Evolutionary conservation across 1,140 invertebrate genomes (phyloP), one percentile per base, ranked within the genome.

Genomic region (Eupeodes corollae): DNA sequence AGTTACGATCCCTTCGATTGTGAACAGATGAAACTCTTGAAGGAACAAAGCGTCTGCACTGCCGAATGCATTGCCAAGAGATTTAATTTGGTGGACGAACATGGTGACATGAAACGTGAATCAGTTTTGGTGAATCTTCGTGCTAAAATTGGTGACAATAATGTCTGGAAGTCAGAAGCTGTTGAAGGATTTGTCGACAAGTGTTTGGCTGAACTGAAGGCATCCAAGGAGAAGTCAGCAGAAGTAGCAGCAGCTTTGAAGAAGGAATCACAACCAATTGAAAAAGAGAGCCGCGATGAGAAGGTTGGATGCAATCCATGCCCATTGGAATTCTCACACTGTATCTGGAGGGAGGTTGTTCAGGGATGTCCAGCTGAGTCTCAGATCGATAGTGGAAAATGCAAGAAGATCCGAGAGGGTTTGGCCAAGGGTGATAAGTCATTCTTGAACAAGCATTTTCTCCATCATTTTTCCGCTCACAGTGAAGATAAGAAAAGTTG

Each of bases 1-100:
- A 26, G 21, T 12, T 49, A 43, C 11, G 48, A 52, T 42, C 51
- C 51, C 14, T 52, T 52, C 26, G 31, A 49, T 15, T 52, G 51
- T 38, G 47, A 52, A 21, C 42, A 49, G 18, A 46, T 52, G 47
- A 6, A 44, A 8, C 31, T 42, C 26, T 34, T 52, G 10, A 52
- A 50, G n/a, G 34, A 49, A 21, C 13, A 50, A 42, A 32, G 46
- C n/a, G 41, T 49, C 19, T 52, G 51, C 41, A 33, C 46, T 16
- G 40, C 31, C 33, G 51, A 49, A 46, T 52, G 51, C 13, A 34
- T 52, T 13, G 44, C 37, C 2, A 43, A 46, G 14, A 42, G 18
- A 11, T 31, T 49, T 2, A 37, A 47, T 16, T 12, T 46, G 5
- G 11, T 52, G n/a, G 48, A 47, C 35, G 48, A 46, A 19, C 26